A percentile compares a stretch with the other conserved stretches of the same genome.
These are phyloP conservation scores for Girardinichthys multiradiatus DNA, from an alignment of 2,113 vertebrate genomes.

Conservation along the genomic window DNA sequence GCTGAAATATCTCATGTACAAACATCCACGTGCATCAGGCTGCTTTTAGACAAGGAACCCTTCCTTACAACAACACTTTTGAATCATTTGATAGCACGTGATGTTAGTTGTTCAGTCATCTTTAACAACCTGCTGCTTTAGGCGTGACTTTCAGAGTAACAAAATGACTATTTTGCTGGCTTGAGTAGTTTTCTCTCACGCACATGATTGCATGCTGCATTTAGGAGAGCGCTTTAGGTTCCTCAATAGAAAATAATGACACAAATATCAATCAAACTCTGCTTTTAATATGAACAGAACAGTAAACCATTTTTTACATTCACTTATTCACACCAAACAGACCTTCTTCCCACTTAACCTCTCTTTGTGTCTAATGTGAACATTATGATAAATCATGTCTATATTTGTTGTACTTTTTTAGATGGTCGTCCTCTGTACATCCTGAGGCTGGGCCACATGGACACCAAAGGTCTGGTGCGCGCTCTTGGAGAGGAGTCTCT, in stretches of 20 bases:
- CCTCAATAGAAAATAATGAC: slow-evolving; percentile 4
- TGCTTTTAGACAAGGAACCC: not conserved
- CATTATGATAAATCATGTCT: not conserved
- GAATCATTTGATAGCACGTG: not conserved
- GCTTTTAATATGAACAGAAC: slow-evolving; percentile 12
- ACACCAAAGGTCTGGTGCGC: slow-evolving; percentile 92
- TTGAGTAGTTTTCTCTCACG: not conserved
- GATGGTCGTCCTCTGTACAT: slow-evolving; percentile 94
- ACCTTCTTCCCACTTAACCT: not conserved
- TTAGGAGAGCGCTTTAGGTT: not conserved
- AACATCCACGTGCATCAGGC: not conserved
- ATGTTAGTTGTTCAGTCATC: not conserved
- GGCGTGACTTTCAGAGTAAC: not conserved
- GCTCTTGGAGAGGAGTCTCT: slow-evolving; percentile 96
- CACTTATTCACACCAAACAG: slow-evolving; percentile 2
- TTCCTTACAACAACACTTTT: not conserved
- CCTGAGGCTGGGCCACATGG: slow-evolving; percentile 95
- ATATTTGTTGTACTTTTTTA: slow-evolving; percentile 61
- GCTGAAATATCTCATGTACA: not conserved
- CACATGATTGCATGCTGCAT: not conserved
- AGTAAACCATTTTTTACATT: not conserved
- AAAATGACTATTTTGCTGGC: slow-evolving; percentile 8
- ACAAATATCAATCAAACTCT: slow-evolving; percentile 9
- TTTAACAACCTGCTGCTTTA: slow-evolving; percentile 1
- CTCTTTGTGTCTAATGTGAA: slow-evolving; percentile 16